These are phyloP conservation scores for Druon quercuslanigerum DNA, from an alignment of 1,140 invertebrate species.

Conservation along the genomic window DNA sequence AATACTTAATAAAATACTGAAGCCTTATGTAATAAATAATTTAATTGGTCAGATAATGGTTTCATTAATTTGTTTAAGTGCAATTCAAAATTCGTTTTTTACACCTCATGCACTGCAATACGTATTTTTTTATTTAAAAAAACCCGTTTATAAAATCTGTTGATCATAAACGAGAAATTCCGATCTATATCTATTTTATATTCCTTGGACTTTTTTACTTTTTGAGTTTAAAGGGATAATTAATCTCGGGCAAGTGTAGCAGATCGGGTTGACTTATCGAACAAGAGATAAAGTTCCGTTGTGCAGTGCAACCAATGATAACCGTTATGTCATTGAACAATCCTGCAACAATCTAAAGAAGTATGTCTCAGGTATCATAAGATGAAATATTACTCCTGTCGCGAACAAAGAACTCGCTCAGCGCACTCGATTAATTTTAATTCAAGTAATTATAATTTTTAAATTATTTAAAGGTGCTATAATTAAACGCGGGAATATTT, in stretches of 20 bases:
- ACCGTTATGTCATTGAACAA: neutral
- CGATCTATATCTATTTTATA: conserved; percentile 13
- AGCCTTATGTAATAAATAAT: no score
- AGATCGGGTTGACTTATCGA: neutral
- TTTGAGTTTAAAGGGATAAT: neutral
- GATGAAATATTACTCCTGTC: no score
- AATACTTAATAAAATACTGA: no score
- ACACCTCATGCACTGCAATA: neutral
- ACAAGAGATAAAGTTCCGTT: conserved; percentile 5
- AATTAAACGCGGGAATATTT: no score
- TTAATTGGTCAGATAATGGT: neutral
- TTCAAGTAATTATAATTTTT: conserved; percentile 30
- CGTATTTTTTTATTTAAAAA: neutral
- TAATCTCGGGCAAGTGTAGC: neutral
- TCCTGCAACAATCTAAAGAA: neutral
- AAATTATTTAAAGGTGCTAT: neutral
- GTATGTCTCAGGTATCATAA: no score
- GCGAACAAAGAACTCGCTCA: no score
- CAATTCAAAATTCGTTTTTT: neutral
- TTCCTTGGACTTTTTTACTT: neutral
- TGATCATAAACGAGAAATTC: neutral
- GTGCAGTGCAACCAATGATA: neutral
- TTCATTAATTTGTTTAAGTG: neutral
- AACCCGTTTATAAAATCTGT: conserved; percentile 1
- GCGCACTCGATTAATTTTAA: neutral